Evolutionary conservation across 2,888 invertebrate genomes (phyloP).

Genomic region (Octodonta nipae): DNA sequence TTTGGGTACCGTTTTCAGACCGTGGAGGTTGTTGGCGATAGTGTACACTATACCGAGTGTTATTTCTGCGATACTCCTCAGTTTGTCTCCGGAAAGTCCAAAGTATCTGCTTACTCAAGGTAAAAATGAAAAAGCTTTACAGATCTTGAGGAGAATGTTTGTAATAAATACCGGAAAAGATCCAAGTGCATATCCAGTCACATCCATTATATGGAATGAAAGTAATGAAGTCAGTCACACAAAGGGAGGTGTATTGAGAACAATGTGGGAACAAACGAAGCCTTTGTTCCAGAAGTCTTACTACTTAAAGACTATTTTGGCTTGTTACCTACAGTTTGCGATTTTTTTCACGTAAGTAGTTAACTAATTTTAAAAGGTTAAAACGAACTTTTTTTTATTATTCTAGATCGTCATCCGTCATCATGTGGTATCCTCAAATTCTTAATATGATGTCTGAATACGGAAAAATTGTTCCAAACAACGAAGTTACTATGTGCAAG

Average conservation of each 20-base stretch:
- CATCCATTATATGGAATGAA: conserved; percentile 24
- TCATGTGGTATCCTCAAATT: conserved; percentile 48
- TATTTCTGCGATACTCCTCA: conserved; percentile 23
- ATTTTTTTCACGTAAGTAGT: conserved; percentile 32
- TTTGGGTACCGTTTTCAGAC: conserved; percentile 33
- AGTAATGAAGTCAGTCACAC: conserved; percentile 11
- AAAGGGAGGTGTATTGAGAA: conserved; percentile 20
- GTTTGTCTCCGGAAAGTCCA: conserved; percentile 34
- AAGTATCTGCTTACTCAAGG: conserved; percentile 32
- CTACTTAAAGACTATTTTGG: conserved; percentile 29
- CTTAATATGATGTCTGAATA: conserved; percentile 38
- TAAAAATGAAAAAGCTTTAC: conserved; percentile 23
- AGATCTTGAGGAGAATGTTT: conserved; percentile 28
- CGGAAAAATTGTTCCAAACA: conserved; percentile 17
- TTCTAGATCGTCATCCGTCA: conserved; percentile 42
- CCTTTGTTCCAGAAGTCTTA: conserved; percentile 29
- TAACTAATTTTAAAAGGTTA: neutral
- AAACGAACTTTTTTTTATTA: conserved; percentile 2
- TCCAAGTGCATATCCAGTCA: conserved; percentile 26
- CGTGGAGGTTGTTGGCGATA: conserved; percentile 32
- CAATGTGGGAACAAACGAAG: conserved; percentile 32
- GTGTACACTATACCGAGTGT: conserved; percentile 30
- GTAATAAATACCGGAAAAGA: conserved; percentile 26
- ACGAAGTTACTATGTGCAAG: conserved; percentile 25
- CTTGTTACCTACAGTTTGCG: conserved; percentile 34